These are phyloP conservation scores for Eira barbara DNA, from an alignment of 2,113 vertebrate species.

Conservation along the genomic window DNA sequence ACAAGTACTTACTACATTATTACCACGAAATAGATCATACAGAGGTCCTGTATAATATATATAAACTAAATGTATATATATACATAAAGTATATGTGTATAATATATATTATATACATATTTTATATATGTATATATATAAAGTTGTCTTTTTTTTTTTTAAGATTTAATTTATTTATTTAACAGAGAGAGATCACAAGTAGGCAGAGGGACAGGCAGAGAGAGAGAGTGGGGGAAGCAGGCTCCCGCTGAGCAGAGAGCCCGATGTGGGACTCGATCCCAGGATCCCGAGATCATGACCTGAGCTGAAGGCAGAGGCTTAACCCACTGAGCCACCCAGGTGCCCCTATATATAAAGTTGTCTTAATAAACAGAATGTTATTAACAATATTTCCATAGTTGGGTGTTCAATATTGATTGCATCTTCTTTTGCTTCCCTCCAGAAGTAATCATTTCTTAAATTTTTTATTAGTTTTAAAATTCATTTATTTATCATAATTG, in stretches of 20 bases:
- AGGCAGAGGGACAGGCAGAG: too few species aligned
- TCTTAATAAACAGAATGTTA: slow-evolving; percentile 1
- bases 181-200: too few species aligned
- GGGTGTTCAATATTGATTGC: not conserved
- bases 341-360: not conserved
- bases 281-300: too few species aligned
- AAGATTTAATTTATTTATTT: too few species aligned
- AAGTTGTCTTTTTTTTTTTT: not conserved
- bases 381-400: not conserved
- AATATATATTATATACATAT: too few species aligned
- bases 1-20: not conserved
- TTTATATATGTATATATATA: not conserved
- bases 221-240: too few species aligned
- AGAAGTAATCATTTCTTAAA: not conserved
- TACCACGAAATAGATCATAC: not conserved
- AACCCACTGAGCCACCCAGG: too few species aligned
- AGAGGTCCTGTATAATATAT: not conserved
- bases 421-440: not conserved
- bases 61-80: not conserved
- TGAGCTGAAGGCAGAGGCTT: too few species aligned
- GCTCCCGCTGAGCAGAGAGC: too few species aligned
- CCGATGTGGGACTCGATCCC: too few species aligned
- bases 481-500: not conserved
- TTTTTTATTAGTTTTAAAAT: not conserved
- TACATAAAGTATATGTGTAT: not conserved